A percentile compares a stretch with the other conserved stretches of the same genome.
Conservation (phyloP, 2,888 invertebrate genomes). For the Lasioglossum zephyrum region DNA sequence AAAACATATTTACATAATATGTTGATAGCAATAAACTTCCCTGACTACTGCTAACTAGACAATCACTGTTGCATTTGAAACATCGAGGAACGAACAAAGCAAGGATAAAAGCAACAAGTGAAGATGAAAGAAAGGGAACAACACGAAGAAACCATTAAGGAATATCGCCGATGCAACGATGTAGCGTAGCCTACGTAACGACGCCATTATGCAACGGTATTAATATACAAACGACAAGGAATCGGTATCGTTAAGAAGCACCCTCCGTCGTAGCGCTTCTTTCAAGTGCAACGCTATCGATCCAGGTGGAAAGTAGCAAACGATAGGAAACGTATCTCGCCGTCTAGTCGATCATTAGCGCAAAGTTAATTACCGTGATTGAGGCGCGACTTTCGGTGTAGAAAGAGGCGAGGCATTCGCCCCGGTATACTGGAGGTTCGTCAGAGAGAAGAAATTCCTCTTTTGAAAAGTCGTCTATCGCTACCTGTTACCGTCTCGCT, state of each 20-base stretch:
- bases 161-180: background rate
- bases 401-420: background rate
- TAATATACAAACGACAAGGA: background rate
- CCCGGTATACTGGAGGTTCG: constrained; percentile 4
- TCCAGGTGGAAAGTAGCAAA: background rate
- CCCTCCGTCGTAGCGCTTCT: background rate
- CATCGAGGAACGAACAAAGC: background rate
- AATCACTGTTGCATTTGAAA: background rate
- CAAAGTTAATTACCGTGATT: constrained; percentile 48
- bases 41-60: background rate
- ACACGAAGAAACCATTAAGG: background rate
- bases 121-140: background rate
- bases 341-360: constrained; percentile 12
- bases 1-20: background rate
- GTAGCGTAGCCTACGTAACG: background rate
- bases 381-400: constrained; percentile 2
- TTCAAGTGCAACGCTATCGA: background rate
- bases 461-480: constrained; percentile 43
- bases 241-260: background rate
- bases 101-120: background rate
- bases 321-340: background rate
- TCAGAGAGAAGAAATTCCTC: constrained; percentile 38
- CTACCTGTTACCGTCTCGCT: constrained; percentile 40
- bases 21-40: background rate
- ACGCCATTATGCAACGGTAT: background rate